Evolutionary conservation across 1,140 invertebrate genomes (phyloP), one percentile per base, ranked within the genome.

Genomic region (Plodia interpunctella): DNA sequence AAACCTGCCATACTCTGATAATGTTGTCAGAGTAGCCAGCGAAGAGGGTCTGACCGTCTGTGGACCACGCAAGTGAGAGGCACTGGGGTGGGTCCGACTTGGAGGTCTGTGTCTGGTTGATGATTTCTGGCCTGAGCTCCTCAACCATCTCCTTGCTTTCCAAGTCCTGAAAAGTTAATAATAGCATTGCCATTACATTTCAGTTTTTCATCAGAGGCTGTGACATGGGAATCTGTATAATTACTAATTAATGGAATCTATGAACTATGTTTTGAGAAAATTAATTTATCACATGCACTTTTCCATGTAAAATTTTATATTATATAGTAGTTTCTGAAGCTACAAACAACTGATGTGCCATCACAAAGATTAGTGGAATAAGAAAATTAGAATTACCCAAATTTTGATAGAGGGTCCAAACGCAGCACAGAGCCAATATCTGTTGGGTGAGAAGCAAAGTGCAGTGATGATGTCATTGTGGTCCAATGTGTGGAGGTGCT

Each of bases 391-490:
- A 51, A 58, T 79, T 90, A 92, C 95, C 98, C 99, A 99, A 83
- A 99, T 99, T 91, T 99, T 99, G 84, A 99, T 99, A 71, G 95
- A 96, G 59, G 98, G 97, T 75, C 99, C 99, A 83, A 97, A 99
- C n/a, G 99, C 99, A 79, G 98, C 99, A 91, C 99, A 99, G 13
- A 99, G 93, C 99, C 99, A 99, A 85, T 99, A 99, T 86, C 99
- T 95, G 91, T 99, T 99, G 54, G 99, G 99, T 74, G 97, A 99
- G 94, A 99, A 99, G 93, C 97, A 98, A 68, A 99, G 91, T 6
- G 98, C 96, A 78, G 98, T 99, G 90, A 99, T 99, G 81, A 97
- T 97, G 78, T 99, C 98, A 89, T 98, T 98, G 87, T 99, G 98
- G 78, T 99, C 97, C 68, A 99, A 91, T 28, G 98, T 99, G 91